phyloP scores from a whole-genome alignment of 1,140 invertebrate genomes.

The Plutomurus gul region DNA sequence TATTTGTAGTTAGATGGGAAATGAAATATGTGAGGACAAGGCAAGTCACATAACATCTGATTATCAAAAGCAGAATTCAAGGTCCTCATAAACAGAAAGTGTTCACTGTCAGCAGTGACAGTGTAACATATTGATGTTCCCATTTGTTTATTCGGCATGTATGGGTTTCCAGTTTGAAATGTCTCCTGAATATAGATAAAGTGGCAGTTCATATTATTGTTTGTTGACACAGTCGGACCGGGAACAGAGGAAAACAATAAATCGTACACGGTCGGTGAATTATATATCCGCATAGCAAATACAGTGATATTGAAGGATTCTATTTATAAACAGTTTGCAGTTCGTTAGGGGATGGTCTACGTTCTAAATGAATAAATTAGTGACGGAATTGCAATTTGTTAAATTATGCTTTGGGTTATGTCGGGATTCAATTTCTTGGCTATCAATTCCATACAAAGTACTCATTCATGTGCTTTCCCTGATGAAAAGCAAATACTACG shows the following conservation, averaged over 20 bases:
- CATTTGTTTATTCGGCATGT: conserved; percentile 3
- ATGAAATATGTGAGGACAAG: too few relatives aligned
- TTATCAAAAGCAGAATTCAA: conserved; percentile 13
- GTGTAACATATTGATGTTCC: neutral
- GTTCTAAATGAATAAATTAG: neutral
- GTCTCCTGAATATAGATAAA: neutral
- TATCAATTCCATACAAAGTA: neutral
- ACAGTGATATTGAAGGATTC: too few relatives aligned
- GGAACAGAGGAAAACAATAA: neutral
- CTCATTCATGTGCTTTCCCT: neutral
- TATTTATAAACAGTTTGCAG: neutral
- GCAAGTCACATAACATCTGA: too few relatives aligned
- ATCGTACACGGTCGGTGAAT: neutral
- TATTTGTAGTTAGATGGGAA: too few relatives aligned
- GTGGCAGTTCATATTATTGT: neutral
- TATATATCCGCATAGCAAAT: too few relatives aligned
- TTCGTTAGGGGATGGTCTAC: neutral
- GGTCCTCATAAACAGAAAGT: neutral
- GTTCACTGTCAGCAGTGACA: conserved; percentile 7
- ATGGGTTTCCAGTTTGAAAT: conserved; percentile 11
- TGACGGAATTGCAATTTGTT: neutral
- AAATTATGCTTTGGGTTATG: neutral
- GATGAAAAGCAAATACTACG: too few relatives aligned
- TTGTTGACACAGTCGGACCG: neutral
- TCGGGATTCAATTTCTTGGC: conserved; percentile 2